phyloP scores from a whole-genome alignment of 2,888 invertebrate genomes.

The Cephus spinipes region DNA sequence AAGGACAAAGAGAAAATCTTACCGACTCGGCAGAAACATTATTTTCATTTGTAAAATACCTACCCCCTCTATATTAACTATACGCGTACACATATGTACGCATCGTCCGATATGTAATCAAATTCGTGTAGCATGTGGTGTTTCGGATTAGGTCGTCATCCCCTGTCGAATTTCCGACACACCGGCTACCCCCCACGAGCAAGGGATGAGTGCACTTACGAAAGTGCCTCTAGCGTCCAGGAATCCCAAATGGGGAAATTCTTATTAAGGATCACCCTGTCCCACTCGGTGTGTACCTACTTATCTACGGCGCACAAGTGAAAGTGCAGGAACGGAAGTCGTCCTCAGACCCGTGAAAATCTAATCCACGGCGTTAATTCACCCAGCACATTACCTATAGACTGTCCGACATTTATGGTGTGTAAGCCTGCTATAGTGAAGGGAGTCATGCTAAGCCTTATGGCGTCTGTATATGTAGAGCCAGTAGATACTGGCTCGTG shows the following conservation, averaged over 20 bases:
- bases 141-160: background rate
- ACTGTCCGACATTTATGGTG: constrained; percentile 35
- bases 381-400: background rate
- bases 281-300: background rate
- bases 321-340: background rate
- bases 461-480: background rate
- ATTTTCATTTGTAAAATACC: background rate
- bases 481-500: constrained; percentile 2
- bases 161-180: background rate
- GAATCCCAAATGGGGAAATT: background rate
- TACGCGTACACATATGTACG: background rate
- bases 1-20: background rate
- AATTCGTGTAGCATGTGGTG: background rate
- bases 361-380: background rate
- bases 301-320: background rate
- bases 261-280: background rate
- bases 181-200: background rate
- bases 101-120: background rate
- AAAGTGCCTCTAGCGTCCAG: background rate
- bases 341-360: constrained; percentile 7
- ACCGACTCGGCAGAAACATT: background rate
- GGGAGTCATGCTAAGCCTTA: constrained; percentile 8
- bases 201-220: background rate
- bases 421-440: constrained; percentile 41
- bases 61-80: too few relatives aligned